A percentile compares a stretch with the other conserved stretches of the same genome.
phyloP scores from a whole-genome alignment of 2,113 vertebrate genomes.

The Lipophrys pholis region DNA sequence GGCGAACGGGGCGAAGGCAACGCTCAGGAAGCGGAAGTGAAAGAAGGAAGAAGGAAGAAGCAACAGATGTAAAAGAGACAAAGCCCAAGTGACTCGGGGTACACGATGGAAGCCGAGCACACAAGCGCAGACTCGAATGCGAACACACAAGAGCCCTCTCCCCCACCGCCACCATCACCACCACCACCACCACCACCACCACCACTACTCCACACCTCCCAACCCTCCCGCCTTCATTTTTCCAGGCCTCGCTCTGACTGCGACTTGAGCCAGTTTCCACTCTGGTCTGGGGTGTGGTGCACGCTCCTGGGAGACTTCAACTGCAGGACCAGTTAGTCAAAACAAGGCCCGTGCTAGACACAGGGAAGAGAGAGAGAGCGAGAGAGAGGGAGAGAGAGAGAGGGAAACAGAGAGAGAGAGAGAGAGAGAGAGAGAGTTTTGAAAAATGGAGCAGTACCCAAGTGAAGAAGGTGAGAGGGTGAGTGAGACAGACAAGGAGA shows the following conservation, averaged over 20 bases:
- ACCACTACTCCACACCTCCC: neutral
- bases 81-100: constrained; percentile 39
- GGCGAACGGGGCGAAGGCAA: neutral
- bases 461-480: constrained; percentile 4
- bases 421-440: constrained; percentile 9
- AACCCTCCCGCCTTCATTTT: constrained; percentile 66
- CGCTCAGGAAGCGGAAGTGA: constrained; percentile 18
- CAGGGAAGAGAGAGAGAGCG: constrained; percentile 29
- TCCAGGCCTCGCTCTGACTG: constrained; percentile 76
- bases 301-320: constrained; percentile 80
- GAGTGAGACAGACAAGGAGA: constrained; percentile 16
- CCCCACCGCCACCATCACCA: constrained; percentile 8
- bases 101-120: constrained; percentile 18
- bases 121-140: constrained; percentile 51
- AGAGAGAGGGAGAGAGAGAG: neutral
- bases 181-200: neutral
- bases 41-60: constrained; percentile 40
- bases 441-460: constrained; percentile 33
- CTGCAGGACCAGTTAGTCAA: constrained; percentile 81
- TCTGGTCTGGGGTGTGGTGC: constrained; percentile 84
- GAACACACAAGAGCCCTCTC: constrained; percentile 50
- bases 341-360: constrained; percentile 75
- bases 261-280: constrained; percentile 82
- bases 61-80: constrained; percentile 35
- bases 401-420: constrained; percentile 2